Percentiles rank a stretch among this genome's conserved stretches.
Evolutionary conservation across 2,888 invertebrate species (phyloP).

Genomic region (Morinoia aosen): DNA sequence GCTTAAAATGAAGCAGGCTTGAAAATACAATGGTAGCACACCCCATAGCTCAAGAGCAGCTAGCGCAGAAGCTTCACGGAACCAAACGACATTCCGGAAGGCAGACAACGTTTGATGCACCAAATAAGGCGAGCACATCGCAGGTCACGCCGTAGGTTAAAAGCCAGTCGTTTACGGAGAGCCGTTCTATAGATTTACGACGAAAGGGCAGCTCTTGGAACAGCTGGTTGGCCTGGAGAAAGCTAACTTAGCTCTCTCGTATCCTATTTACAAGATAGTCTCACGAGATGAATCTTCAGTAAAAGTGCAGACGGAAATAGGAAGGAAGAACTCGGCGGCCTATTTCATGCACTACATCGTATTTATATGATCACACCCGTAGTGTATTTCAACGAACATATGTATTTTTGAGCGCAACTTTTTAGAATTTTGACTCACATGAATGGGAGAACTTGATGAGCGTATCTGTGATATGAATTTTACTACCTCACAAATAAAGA

Average conservation of each 20-base stretch:
- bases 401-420: too few species aligned
- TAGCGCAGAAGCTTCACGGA: neutral
- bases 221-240: constrained; percentile 22
- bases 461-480: too few species aligned
- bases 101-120: neutral
- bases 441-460: too few species aligned
- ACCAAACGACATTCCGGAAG: neutral
- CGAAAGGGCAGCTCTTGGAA: constrained; percentile 10
- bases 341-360: neutral
- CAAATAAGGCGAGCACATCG: constrained; percentile 9
- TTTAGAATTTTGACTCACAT: too few species aligned
- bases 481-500: too few species aligned
- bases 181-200: constrained; percentile 22
- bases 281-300: neutral
- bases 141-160: constrained; percentile 24
- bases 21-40: neutral
- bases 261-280: neutral
- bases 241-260: neutral
- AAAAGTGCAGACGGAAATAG: neutral
- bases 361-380: neutral
- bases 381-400: too few species aligned
- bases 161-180: neutral
- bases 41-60: neutral
- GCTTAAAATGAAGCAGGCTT: neutral
- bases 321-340: neutral